Evolutionary conservation across 1,140 invertebrate species (phyloP).

Genomic region (Spodoptera litura): DNA sequence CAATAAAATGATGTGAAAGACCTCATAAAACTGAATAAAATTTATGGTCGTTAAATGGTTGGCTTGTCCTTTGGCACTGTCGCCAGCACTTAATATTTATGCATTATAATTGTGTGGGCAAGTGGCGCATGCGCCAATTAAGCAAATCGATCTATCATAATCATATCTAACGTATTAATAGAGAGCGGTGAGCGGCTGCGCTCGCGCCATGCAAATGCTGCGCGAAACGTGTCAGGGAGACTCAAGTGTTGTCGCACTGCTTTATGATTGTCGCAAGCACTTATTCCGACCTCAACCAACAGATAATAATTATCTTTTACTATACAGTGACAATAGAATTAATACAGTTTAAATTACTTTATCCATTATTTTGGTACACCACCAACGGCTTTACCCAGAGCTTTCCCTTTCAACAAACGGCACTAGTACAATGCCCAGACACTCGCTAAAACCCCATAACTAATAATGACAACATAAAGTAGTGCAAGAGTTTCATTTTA

Average conservation of each 20-base stretch:
- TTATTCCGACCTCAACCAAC: slow-evolving; percentile 21
- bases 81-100: slow-evolving; percentile 42
- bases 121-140: slow-evolving; percentile 50
- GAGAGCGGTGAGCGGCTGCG: slow-evolving; percentile 52
- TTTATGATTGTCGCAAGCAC: slow-evolving; percentile 35
- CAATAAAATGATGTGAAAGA: slow-evolving; percentile 41
- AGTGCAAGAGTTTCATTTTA: slow-evolving; percentile 11
- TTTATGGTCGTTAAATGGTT: slow-evolving; percentile 37
- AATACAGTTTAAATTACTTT: slow-evolving; percentile 17
- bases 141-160: slow-evolving; percentile 52
- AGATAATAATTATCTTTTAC: slow-evolving; percentile 26
- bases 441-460: slow-evolving; percentile 28
- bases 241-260: slow-evolving; percentile 30
- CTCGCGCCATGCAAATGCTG: slow-evolving; percentile 55
- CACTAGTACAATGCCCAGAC: slow-evolving; percentile 16
- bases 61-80: slow-evolving; percentile 34
- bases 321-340: slow-evolving; percentile 10
- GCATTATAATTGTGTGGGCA: slow-evolving; percentile 42
- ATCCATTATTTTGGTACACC: neutral
- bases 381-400: neutral
- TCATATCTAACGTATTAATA: slow-evolving; percentile 48
- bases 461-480: slow-evolving; percentile 38
- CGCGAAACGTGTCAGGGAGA: slow-evolving; percentile 62
- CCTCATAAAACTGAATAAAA: slow-evolving; percentile 38
- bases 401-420: slow-evolving; percentile 35